Conservation (phyloP, 2,797 vertebrate genomes). For the Semaprochilodus insignis region DNA sequence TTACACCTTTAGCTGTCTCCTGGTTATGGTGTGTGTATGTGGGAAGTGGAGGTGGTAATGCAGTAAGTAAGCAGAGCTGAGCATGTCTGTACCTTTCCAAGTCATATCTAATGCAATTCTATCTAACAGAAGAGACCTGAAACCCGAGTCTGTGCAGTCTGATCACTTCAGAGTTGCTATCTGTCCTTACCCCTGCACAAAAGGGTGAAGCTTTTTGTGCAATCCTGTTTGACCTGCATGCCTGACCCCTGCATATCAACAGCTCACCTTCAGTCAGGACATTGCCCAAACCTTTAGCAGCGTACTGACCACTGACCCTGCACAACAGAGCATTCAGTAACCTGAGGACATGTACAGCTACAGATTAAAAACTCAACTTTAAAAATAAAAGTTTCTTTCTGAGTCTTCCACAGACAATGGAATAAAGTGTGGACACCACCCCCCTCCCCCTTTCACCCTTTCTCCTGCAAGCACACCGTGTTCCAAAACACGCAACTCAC, state of each 20-base stretch:
- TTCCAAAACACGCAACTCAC: neutral
- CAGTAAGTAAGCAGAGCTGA: too few species aligned
- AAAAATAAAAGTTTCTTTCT: neutral
- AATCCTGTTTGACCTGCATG: neutral
- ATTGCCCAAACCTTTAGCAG: neutral
- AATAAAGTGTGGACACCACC: neutral
- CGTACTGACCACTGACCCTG: neutral
- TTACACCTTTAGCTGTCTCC: too few species aligned
- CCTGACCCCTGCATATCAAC: neutral
- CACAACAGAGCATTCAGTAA: neutral
- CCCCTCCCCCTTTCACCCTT: too few species aligned
- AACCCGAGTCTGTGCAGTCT: neutral
- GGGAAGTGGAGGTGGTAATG: too few species aligned
- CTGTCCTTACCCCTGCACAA: too few species aligned
- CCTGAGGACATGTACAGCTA: neutral
- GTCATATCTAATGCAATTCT: neutral
- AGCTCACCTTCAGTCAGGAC: neutral
- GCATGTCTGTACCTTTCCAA: neutral
- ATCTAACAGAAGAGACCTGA: neutral
- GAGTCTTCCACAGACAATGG: neutral
- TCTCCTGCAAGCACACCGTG: neutral
- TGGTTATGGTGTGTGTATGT: too few species aligned
- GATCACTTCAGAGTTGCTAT: too few species aligned
- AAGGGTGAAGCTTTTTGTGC: neutral
- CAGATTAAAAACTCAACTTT: neutral